These are phyloP conservation scores for Psammodynastes pulverulentus DNA, from an alignment of 2,113 vertebrate species.

Conservation along the genomic window DNA sequence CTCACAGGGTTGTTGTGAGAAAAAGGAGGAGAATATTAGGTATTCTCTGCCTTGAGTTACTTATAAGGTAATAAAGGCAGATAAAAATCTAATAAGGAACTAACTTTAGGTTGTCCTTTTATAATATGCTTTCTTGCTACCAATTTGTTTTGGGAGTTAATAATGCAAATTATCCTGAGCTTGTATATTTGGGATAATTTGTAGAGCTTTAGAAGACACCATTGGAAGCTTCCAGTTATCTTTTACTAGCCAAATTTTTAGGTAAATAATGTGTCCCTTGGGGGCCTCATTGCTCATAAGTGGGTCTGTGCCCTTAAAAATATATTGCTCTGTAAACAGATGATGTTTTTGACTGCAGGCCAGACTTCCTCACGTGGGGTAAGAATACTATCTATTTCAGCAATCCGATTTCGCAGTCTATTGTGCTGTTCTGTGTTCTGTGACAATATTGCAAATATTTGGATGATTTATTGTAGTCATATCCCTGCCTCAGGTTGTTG, in stretches of 20 bases:
- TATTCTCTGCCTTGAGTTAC: no score
- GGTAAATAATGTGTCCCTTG: background rate
- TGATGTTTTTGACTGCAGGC: background rate
- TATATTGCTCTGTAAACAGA: background rate
- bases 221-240: background rate
- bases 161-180: background rate
- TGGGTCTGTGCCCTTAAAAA: background rate
- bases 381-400: background rate
- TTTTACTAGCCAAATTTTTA: background rate
- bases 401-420: background rate
- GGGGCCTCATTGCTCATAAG: background rate
- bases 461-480: background rate
- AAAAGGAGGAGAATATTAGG: no score
- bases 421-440: background rate
- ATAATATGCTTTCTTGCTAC: background rate
- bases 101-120: background rate
- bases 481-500: background rate
- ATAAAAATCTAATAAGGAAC: no score
- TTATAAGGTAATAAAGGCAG: no score
- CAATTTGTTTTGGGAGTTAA: background rate
- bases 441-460: background rate
- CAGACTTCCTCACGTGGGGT: background rate
- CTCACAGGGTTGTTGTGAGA: no score
- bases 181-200: background rate
- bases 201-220: background rate